Conservation (phyloP, 2,113 vertebrate species). For the Camelus bactrianus region DNA sequence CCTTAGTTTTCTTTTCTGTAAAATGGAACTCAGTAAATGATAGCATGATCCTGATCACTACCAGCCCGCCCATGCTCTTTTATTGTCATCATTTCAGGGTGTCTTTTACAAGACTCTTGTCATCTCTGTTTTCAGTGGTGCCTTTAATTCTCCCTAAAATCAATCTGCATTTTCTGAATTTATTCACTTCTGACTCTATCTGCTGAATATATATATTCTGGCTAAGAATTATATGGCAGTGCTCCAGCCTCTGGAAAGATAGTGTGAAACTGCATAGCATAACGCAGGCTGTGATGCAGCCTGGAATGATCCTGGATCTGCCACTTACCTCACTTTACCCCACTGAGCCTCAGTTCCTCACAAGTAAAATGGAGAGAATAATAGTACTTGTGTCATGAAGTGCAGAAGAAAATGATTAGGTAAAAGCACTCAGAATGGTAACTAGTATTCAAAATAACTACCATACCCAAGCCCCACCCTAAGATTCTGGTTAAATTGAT, state of each 20-base stretch:
- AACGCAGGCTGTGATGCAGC: neutral
- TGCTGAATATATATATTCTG: neutral
- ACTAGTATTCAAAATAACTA: neutral
- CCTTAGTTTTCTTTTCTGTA: conserved; percentile 11
- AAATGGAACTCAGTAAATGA: neutral
- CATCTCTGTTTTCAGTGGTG: neutral
- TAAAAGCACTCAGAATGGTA: neutral
- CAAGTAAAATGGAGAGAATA: neutral
- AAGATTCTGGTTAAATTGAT: neutral
- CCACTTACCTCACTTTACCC: conserved; percentile 2
- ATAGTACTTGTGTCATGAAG: neutral
- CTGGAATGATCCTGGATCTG: neutral
- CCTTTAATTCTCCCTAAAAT: conserved; percentile 2
- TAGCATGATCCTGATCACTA: neutral
- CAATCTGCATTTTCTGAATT: neutral
- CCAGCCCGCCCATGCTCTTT: neutral
- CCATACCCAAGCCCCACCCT: neutral
- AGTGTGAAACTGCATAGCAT: neutral
- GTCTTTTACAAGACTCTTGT: neutral
- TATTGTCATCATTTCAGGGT: conserved; percentile 32
- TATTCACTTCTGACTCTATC: conserved; percentile 16
- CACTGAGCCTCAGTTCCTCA: conserved; percentile 15
- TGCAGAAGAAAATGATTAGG: conserved; percentile 18
- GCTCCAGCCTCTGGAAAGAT: neutral
- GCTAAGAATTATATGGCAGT: neutral